Conservation (phyloP, 1,140 invertebrate genomes). For the Kradibia gibbosae region DNA sequence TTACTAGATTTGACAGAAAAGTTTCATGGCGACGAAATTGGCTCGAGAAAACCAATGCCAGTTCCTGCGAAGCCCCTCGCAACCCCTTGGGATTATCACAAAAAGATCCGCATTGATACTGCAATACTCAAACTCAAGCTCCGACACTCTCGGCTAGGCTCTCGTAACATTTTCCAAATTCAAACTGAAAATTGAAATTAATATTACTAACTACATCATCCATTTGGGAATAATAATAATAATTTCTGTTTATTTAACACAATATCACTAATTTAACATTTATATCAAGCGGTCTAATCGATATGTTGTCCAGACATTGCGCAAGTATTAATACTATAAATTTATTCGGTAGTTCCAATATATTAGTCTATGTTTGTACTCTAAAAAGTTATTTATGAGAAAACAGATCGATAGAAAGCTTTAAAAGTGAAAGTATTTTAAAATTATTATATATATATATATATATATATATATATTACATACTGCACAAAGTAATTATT, state of each 20-base stretch:
- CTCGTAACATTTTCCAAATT: not conserved
- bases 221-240: not conserved
- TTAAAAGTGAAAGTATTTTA: too few species aligned
- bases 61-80: not conserved
- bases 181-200: not conserved
- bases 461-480: too few species aligned
- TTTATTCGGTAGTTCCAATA: too few species aligned
- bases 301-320: not conserved
- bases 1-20: not conserved
- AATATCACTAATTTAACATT: not conserved
- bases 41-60: not conserved
- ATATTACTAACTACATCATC: not conserved
- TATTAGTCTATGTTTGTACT: too few species aligned
- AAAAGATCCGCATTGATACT: slow-evolving; percentile 3
- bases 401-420: too few species aligned
- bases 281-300: not conserved
- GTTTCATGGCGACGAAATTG: not conserved
- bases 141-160: not conserved
- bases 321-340: not conserved
- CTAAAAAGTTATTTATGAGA: too few species aligned
- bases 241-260: not conserved
- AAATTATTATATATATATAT: too few species aligned
- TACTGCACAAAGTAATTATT: too few species aligned
- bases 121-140: not conserved
- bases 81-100: not conserved